These are phyloP conservation scores for Siniperca scherzeri DNA, from an alignment of 2,797 vertebrate genomes.

Conservation along the genomic window DNA sequence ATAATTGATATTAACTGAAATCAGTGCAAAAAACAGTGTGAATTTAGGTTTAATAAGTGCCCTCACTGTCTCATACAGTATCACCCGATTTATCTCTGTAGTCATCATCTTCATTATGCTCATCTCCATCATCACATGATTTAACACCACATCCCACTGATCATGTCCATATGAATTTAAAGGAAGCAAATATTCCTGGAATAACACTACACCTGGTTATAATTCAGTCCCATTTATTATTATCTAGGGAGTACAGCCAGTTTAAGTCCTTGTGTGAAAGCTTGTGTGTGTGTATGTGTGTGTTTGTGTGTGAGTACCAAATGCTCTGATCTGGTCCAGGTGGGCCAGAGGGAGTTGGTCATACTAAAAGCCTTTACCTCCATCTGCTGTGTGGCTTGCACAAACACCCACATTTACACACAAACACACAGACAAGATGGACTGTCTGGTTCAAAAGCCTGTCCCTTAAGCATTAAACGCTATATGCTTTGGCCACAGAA, in stretches of 20 bases:
- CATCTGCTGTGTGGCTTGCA: conserved; percentile 80
- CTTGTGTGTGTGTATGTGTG: conserved; percentile 9
- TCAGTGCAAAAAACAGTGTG: conserved; percentile 5
- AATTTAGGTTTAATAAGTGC: conserved; percentile 15
- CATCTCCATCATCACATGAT: conserved; percentile 21
- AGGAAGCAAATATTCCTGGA: conserved; percentile 32
- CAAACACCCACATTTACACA: conserved; percentile 63
- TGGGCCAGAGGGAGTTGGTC: conserved; percentile 68
- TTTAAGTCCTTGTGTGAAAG: conserved; percentile 26
- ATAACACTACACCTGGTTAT: conserved; percentile 48
- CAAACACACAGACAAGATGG: conserved; percentile 59
- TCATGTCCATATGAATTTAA: conserved; percentile 26
- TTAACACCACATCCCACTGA: conserved; percentile 19
- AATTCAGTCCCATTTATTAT: conserved; percentile 51
- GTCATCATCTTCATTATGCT: conserved; percentile 11
- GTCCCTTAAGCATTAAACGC: conserved; percentile 76
- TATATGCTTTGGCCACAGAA: conserved; percentile 76
- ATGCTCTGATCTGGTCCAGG: conserved; percentile 70
- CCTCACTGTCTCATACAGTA: conserved; percentile 2
- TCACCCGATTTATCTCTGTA: conserved; percentile 14
- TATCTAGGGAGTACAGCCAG: conserved; percentile 28
- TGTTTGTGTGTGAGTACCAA: conserved; percentile 36
- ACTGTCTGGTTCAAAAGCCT: conserved; percentile 76
- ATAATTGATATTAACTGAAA: conserved; percentile 32
- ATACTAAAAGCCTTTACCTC: conserved; percentile 76